Evolutionary conservation across 2,888 invertebrate species (phyloP), one percentile per base, ranked within the genome.

Genomic region (Parochlus steinenii): DNA sequence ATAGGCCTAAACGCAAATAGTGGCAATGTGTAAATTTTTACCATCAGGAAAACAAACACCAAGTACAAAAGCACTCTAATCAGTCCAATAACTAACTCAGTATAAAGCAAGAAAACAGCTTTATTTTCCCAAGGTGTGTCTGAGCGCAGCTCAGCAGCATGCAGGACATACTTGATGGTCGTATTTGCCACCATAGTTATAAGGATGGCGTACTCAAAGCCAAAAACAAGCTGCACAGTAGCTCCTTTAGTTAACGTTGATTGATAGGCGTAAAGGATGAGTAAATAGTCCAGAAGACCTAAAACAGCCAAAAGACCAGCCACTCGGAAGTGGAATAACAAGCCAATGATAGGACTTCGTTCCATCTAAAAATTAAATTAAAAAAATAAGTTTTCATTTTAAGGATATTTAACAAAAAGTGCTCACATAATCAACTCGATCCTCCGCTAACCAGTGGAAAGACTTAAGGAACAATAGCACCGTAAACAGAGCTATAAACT

Each of bases 41-140:
- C 82, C 97, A 98, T 97, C 39, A 97, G 83, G 10, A 80, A 74
- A 41, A 95, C 86, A 56, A 98, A 98, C 23, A 83, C 69, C 33
- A 90, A 67, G 55, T 97, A 98, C 27, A 98, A 65, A 26, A 92
- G 74, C 20, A 75, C 78, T 61, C 79, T 79, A 31, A 80, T 67
- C 36, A 80, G 65, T 41, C 95, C 95, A 63, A 97, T 87, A 23
- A 92, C 71, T 38, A 99, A 67, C 60, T 99, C 98, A 0, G 93
- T 87, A 54, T 98, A 97, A 3, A 99, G 65, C 24, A 99, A 63
- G 50, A 92, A 97, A 0, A 97, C 93, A 7, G 97, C 95, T 60
- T 99, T 99, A 56, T 89, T 92, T 56, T 99, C 98, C 98, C 98
- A 99, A 0, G 95, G 95, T 27, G 83, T 86, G 52, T 97, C 92